phyloP scores from a whole-genome alignment of 1,140 invertebrate genomes.

The Drosophila elegans region DNA sequence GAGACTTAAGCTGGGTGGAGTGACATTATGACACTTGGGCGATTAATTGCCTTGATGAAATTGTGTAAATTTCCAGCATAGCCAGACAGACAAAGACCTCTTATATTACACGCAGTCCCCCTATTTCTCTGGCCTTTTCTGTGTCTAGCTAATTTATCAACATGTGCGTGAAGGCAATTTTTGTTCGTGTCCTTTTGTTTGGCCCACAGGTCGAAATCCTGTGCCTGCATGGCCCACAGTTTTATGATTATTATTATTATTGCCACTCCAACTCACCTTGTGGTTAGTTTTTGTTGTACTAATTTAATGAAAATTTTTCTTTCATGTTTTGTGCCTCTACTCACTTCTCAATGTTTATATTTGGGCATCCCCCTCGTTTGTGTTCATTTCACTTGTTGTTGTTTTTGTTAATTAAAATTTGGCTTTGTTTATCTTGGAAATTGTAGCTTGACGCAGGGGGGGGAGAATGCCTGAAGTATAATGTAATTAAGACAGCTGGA shows the following conservation, averaged over 20 bases:
- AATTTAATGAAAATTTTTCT: constrained; percentile 73
- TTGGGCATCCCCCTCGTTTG: constrained; percentile 10
- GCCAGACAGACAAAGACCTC: constrained; percentile 29
- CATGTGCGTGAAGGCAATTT: constrained; percentile 49
- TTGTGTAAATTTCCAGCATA: constrained; percentile 53
- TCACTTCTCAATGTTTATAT: constrained; percentile 9
- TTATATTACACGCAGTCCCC: constrained; percentile 4
- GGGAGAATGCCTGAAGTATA: background rate
- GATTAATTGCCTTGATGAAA: constrained; percentile 80
- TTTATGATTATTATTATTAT: constrained; percentile 71
- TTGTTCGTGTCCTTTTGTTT: constrained; percentile 55
- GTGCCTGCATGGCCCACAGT: constrained; percentile 36
- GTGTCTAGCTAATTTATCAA: constrained; percentile 60
- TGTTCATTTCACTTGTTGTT: constrained; percentile 32
- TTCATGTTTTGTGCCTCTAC: constrained; percentile 28
- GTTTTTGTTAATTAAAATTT: constrained; percentile 48
- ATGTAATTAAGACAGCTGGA: constrained; percentile 22
- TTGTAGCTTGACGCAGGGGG: constrained; percentile 8
- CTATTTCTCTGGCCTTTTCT: constrained; percentile 5
- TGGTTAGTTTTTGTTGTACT: constrained; percentile 64
- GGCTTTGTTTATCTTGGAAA: constrained; percentile 42
- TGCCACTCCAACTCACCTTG: constrained; percentile 44
- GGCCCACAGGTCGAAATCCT: constrained; percentile 18
- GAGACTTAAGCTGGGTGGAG: constrained; percentile 31
- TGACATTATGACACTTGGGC: constrained; percentile 61